Base-by-base conservation (phyloP, 2,113 vertebrate genomes). In the Lethenteron camtschaticum region DNA sequence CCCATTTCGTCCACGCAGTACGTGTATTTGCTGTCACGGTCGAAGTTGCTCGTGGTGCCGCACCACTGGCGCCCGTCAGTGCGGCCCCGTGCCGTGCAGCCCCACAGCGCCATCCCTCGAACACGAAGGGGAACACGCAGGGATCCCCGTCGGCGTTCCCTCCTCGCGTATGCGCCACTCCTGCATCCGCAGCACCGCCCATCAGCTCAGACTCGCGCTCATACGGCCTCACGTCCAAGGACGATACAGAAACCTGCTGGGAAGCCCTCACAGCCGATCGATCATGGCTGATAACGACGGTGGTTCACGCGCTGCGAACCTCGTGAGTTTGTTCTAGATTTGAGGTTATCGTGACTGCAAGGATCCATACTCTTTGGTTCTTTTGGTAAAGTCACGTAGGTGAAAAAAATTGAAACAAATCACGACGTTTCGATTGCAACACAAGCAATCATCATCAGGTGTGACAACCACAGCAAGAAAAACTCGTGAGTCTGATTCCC, bases 21-120 rank as follows among this genome's bases (percentile, higher is more conserved):
- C 63, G 95, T 95, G 71, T 97, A 97, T 75, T 79, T 85, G 75
- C 80, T 73, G 70, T 95, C 86, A 55, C 73, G 78, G 69, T 89
- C 86, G 0, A 88, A 97, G 76, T 94, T 81, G 2, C 86, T 86
- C 68, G 84, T 85, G 3, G 87, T 94, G 57, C 89, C 85, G 77
- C 95, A 99, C 95, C 95, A 99, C 16, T 90, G 82, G 75, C 88
- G 85, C 1, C 89, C 89, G 3, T 99, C 92, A 1, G 80, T 74
- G 58, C 89, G 88, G 12, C 84, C 83, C 68, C 95, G 88, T 0
- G 83, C 85, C 70, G 94, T 96, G 75, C 95, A 99, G 13, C 88
- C 88, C 70, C 96, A 91, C 80, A 89, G 85, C 5, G 86, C 90
- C 71, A 84, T 86, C 11, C 87, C 0, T 78, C 82, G 1, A 83